phyloP scores from a whole-genome alignment of 92 coral and sea anemone species.

The Desmophyllum pertusum region DNA sequence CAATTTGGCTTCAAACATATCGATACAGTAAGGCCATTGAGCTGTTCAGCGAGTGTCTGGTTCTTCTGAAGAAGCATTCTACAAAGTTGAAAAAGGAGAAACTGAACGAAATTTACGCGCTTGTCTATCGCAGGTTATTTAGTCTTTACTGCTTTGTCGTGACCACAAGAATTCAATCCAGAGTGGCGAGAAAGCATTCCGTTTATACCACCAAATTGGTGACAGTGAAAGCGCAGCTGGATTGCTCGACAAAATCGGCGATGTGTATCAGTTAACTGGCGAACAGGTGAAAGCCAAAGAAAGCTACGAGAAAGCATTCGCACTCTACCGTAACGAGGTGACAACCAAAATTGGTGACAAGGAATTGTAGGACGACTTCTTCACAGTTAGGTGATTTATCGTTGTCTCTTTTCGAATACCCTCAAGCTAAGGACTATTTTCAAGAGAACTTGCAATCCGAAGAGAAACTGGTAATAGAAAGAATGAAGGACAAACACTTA shows the following conservation, averaged over 20 bases:
- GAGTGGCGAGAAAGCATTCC: neutral
- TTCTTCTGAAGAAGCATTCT: neutral
- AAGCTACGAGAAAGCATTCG: neutral
- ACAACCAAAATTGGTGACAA: neutral
- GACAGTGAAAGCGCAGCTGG: neutral
- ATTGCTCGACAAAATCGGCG: neutral
- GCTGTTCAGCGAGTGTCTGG: neutral
- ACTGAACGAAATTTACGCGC: neutral
- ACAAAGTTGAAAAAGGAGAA: neutral
- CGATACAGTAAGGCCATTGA: conserved; percentile 5
- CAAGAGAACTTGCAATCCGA: neutral
- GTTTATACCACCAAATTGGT: neutral
- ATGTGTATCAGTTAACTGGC: neutral
- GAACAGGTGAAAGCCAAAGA: neutral
- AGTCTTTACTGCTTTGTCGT: neutral
- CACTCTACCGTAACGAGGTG: neutral
- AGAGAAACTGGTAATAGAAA: neutral
- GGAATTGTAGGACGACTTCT: neutral
- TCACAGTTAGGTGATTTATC: neutral
- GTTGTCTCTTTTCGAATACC: neutral
- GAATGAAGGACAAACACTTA: neutral
- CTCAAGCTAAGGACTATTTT: neutral
- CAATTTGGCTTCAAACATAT: neutral
- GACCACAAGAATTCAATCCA: neutral
- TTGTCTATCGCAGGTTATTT: neutral